Evolutionary conservation across 30 jellyfish, hydroid and myxozoan genomes (phyloP).

Genomic region (Pelagia noctiluca): DNA sequence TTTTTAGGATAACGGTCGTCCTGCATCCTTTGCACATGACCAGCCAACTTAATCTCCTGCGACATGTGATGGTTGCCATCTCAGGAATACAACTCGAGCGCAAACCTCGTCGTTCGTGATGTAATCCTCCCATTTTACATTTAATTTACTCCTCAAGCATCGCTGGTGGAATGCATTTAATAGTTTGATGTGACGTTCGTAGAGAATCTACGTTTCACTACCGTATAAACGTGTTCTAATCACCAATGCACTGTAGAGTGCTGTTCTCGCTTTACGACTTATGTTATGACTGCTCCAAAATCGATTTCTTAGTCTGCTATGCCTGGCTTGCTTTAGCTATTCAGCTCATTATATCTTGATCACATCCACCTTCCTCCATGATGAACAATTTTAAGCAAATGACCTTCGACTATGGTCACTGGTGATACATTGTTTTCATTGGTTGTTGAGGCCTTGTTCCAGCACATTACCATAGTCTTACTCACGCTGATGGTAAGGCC

Average conservation of each 20-base stretch:
- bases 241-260: background rate
- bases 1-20: background rate
- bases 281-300: background rate
- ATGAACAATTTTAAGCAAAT: background rate
- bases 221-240: background rate
- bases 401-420: background rate
- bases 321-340: background rate
- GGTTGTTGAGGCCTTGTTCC: no score
- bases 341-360: background rate
- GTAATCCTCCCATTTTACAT: background rate
- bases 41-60: background rate
- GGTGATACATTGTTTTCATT: no score
- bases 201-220: slow-evolving; percentile 7
- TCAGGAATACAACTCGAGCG: background rate
- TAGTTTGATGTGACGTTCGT: background rate
- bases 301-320: background rate
- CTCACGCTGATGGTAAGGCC: slow-evolving; percentile 12
- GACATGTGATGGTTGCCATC: background rate
- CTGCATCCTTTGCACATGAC: slow-evolving; percentile 10
- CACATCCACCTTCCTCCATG: background rate
- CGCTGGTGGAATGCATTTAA: background rate
- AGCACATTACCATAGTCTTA: background rate
- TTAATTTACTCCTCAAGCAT: background rate
- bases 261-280: background rate
- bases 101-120: background rate